phyloP scores from a whole-genome alignment of 1,140 invertebrate genomes.

The Archivesica marissinica region DNA sequence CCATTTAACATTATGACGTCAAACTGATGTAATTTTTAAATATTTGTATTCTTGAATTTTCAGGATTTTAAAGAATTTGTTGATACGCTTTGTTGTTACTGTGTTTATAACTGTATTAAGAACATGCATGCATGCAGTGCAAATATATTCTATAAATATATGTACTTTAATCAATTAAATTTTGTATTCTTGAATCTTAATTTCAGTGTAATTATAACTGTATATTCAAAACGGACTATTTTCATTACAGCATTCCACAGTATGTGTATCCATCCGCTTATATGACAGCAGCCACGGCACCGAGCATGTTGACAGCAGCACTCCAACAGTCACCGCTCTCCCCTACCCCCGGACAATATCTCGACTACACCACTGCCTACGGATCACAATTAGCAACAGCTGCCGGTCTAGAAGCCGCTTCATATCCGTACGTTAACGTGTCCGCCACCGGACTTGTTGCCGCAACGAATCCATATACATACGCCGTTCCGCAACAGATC shows the following conservation, averaged over 20 bases:
- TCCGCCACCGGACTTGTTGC: constrained; percentile 51
- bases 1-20: background rate
- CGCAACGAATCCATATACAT: constrained; percentile 71
- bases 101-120: too few relatives aligned
- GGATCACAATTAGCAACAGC: constrained; percentile 58
- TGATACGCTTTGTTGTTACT: too few relatives aligned
- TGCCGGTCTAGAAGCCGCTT: constrained; percentile 63
- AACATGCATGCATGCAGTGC: too few relatives aligned
- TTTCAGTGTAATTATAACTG: background rate
- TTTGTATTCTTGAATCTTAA: background rate
- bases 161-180: background rate
- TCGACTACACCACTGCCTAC: constrained; percentile 73
- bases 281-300: constrained; percentile 57
- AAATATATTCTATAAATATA: background rate
- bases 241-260: constrained; percentile 68
- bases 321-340: constrained; percentile 71
- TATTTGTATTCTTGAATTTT: background rate
- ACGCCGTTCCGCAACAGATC: constrained; percentile 74
- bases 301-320: constrained; percentile 64
- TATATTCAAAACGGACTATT: constrained; percentile 38
- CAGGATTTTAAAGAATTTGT: background rate
- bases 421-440: constrained; percentile 72
- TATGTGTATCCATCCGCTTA: constrained; percentile 75
- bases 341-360: constrained; percentile 56
- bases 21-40: background rate